A percentile compares a stretch with the other conserved stretches of the same genome.
Conservation (phyloP, 2,797 vertebrate genomes). For the Rhinophrynus dorsalis region DNA sequence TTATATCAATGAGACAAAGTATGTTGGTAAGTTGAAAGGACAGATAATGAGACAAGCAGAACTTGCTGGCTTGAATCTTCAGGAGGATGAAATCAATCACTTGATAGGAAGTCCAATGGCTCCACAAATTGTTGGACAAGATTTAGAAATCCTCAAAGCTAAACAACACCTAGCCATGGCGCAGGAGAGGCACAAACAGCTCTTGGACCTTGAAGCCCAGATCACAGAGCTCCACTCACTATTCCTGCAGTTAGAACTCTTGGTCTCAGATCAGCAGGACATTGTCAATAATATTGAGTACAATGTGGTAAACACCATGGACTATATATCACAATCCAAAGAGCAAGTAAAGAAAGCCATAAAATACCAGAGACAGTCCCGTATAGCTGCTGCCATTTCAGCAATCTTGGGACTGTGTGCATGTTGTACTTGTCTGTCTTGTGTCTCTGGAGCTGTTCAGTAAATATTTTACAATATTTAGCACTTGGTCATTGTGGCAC, state of each 20-base stretch:
- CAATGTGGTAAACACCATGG: constrained; percentile 56
- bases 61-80: constrained; percentile 58
- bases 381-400: constrained; percentile 40
- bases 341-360: constrained; percentile 61
- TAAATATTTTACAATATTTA: no score
- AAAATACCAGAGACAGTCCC: constrained; percentile 54
- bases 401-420: constrained; percentile 56
- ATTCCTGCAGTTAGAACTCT: constrained; percentile 60
- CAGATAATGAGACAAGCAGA: constrained; percentile 60
- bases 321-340: constrained; percentile 53
- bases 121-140: constrained; percentile 58
- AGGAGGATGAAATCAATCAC: constrained; percentile 50
- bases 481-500: no score
- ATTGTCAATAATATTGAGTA: constrained; percentile 61
- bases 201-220: constrained; percentile 62
- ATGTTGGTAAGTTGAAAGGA: constrained; percentile 58
- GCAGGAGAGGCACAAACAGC: constrained; percentile 58
- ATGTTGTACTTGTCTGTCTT: constrained; percentile 59
- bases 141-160: constrained; percentile 57
- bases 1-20: constrained; percentile 58
- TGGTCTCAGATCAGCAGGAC: constrained; percentile 59
- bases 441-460: constrained; percentile 12
- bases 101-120: constrained; percentile 50
- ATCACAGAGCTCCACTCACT: constrained; percentile 58
- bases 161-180: constrained; percentile 53